phyloP scores from a whole-genome alignment of 2,888 invertebrate species.

The Protophormia terraenovae region DNA sequence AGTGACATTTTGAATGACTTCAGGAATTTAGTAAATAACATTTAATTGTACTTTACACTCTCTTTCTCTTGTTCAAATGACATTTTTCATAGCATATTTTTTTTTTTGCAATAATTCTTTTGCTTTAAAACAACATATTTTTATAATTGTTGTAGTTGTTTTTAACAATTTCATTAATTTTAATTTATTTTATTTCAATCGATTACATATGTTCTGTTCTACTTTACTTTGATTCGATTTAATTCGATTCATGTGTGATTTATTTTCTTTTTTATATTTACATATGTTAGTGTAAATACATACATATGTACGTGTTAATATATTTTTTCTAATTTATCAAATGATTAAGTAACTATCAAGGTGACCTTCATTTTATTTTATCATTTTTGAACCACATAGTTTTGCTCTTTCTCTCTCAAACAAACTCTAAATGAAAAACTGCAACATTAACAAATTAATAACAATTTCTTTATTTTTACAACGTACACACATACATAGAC shows the following conservation, averaged over 20 bases:
- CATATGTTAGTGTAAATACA: too few relatives aligned
- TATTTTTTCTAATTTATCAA: slow-evolving; percentile 55
- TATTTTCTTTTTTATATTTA: not conserved
- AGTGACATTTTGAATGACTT: too few relatives aligned
- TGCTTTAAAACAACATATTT: too few relatives aligned
- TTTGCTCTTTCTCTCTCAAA: slow-evolving; percentile 22
- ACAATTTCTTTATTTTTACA: slow-evolving; percentile 10
- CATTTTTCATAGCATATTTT: too few relatives aligned
- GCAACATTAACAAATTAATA: slow-evolving; percentile 15
- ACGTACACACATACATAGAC: not conserved
- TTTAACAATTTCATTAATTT: too few relatives aligned
- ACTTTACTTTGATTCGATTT: not conserved
- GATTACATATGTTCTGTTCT: not conserved
- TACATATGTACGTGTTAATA: too few relatives aligned
- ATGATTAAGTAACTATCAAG: slow-evolving; percentile 56
- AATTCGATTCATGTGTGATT: not conserved
- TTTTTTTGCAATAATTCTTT: too few relatives aligned
- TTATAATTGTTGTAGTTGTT: too few relatives aligned
- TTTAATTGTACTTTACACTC: too few relatives aligned
- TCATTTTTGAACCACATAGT: slow-evolving; percentile 36
- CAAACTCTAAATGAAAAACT: not conserved
- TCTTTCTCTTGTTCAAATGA: too few relatives aligned
- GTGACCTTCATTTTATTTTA: slow-evolving; percentile 62
- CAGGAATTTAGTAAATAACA: too few relatives aligned
- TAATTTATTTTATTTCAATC: too few relatives aligned